Percentiles rank a stretch among this genome's conserved stretches.
Evolutionary conservation across 37 sponge, comb jelly and placozoan genomes (phyloP).

Genomic region (Hormiphora californensis): DNA sequence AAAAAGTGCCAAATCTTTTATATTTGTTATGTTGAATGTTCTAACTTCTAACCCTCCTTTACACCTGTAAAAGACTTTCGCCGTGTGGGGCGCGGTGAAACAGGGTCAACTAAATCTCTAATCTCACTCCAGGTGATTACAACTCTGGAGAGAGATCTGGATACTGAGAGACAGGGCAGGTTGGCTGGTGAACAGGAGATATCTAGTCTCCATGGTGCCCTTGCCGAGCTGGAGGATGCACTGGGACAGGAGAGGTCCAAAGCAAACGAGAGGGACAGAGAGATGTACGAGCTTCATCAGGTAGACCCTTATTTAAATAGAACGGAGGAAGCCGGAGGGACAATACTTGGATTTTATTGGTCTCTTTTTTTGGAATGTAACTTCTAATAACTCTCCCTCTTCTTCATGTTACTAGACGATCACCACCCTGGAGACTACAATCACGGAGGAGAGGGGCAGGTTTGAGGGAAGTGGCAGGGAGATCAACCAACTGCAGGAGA

Average conservation of each 20-base stretch:
- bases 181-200: neutral
- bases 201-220: neutral
- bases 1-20: too few relatives aligned
- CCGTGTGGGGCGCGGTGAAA: too few relatives aligned
- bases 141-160: neutral
- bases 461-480: neutral
- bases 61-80: too few relatives aligned
- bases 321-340: neutral
- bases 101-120: too few relatives aligned
- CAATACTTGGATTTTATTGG: neutral
- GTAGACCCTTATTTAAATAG: neutral
- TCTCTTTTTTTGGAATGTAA: neutral
- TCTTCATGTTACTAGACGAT: neutral
- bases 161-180: neutral
- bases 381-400: too few relatives aligned
- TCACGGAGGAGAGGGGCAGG: neutral
- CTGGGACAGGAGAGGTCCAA: neutral
- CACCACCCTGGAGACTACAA: neutral
- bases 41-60: neutral
- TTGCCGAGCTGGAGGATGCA: neutral
- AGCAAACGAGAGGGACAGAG: neutral
- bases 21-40: neutral
- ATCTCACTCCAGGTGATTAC: neutral
- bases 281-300: neutral
- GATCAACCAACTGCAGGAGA: slow-evolving; percentile 9